Evolutionary conservation across 2,888 invertebrate genomes (phyloP), one percentile per base, ranked within the genome.

Genomic region (Drosophila nr. fundita): DNA sequence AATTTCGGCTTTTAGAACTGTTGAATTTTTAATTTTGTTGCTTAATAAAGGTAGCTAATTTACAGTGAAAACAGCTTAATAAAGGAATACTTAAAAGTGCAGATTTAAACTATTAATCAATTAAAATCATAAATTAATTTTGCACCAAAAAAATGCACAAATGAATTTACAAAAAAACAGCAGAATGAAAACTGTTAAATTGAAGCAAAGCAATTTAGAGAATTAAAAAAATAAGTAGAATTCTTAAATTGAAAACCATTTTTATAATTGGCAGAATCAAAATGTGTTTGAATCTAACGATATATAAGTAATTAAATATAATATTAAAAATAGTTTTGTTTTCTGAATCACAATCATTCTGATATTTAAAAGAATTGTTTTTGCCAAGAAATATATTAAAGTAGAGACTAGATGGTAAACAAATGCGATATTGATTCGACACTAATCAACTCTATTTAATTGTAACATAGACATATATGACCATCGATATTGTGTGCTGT

Each of bases 401-500:
- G 13, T 15, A 45, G 1, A 15, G 21, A 21, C 11, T 42, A n/a
- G n/a, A n/a, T 11, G 40, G 11, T n/a, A 21, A 10, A 11, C 10
- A 40, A 21, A 4, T 21, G 11, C n/a, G 42, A 21, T 11, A 45
- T 45, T 24, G 8, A 27, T 49, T 49, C 10, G 18, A 49, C 10
- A 27, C 18, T 21, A 10, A 24, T 34, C 7, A n/a, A n/a, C 7
- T 27, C 11, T 27, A 15, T 15, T 30, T 30, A 29, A 40, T 2
- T 27, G 15, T 2, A 13, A n/a, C 21, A 0, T 34, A 91, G 90
- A 91, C 84, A 3, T 92, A 89, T 61, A 76, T 82, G 64, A 79
- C 85, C 0, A 40, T 86, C 21, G 90, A 91, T n/a, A 80, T 80
- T n/a, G 74, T 89, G 1, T 92, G 92, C 74, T 92, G 92, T 64